A percentile compares a stretch with the other conserved stretches of the same genome.
phyloP scores from a whole-genome alignment of 2,888 invertebrate genomes.

The Crepidodera aurea region DNA sequence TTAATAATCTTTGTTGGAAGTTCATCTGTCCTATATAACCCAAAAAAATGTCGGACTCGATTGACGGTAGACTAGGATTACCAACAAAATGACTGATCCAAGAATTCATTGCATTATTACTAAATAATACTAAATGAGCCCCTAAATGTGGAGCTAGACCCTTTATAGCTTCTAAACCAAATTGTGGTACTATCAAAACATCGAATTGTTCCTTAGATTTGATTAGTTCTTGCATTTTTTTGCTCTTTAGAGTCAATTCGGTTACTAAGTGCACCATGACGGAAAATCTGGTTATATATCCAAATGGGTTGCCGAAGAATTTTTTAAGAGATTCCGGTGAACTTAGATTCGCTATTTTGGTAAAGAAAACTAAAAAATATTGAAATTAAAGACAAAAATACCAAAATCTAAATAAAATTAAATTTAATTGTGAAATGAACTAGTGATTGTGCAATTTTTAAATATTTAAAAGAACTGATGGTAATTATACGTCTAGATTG shows the following conservation, averaged over 20 bases:
- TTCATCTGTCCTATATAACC: slow-evolving; percentile 60
- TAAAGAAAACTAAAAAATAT: neutral
- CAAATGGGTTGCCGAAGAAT: neutral
- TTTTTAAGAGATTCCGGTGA: neutral
- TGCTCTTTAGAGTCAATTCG: slow-evolving; percentile 50
- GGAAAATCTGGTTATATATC: neutral
- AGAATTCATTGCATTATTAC: slow-evolving; percentile 60
- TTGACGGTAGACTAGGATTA: slow-evolving; percentile 61
- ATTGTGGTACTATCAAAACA: slow-evolving; percentile 61
- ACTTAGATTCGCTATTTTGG: neutral
- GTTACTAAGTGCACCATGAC: slow-evolving; percentile 28
- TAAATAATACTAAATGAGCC: slow-evolving; percentile 57
- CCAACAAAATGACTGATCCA: slow-evolving; percentile 64
- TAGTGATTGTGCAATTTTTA: no score
- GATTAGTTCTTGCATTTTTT: slow-evolving; percentile 51
- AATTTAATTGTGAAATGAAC: no score
- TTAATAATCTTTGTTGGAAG: slow-evolving; percentile 65
- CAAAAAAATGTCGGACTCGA: slow-evolving; percentile 61
- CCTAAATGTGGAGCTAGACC: slow-evolving; percentile 58
- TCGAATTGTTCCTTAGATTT: slow-evolving; percentile 58
- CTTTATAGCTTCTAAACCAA: slow-evolving; percentile 62
- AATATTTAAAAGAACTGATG: no score
- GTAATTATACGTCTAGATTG: no score
- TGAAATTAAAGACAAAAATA: neutral
- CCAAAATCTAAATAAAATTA: no score